Percentiles rank a stretch among this genome's conserved stretches.
Evolutionary conservation across 2,797 vertebrate genomes (phyloP).

Genomic region (Toxotes lorentzi): DNA sequence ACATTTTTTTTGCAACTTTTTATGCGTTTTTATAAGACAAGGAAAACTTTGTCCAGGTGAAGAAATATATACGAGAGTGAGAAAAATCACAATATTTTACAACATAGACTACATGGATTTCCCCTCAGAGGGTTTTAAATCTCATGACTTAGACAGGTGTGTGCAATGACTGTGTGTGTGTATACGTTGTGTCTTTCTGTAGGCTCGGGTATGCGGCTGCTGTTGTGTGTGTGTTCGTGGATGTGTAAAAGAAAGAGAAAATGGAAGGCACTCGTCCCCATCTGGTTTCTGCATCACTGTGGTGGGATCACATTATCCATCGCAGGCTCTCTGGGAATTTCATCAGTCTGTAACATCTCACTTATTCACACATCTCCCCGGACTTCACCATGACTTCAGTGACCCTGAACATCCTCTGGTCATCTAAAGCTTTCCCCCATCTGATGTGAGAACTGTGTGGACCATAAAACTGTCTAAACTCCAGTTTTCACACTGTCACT

Average conservation of each 20-base stretch:
- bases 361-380: conserved; percentile 81
- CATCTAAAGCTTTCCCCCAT: conserved; percentile 33
- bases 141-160: conserved; percentile 71
- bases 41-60: conserved; percentile 42
- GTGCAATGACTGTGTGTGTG: conserved; percentile 33
- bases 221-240: conserved; percentile 30
- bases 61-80: conserved; percentile 69
- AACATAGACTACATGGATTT: conserved; percentile 72
- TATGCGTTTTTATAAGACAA: conserved; percentile 48
- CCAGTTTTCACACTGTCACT: conserved; percentile 26
- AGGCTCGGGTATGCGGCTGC: conserved; percentile 33
- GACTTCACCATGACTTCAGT: conserved; percentile 34
- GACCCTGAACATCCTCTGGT: conserved; percentile 64
- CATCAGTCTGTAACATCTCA: conserved; percentile 86
- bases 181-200: conserved; percentile 52
- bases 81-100: conserved; percentile 76
- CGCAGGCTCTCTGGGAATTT: conserved; percentile 84
- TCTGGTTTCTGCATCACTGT: conserved; percentile 86
- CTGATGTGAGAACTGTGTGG: conserved; percentile 28
- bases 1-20: conserved; percentile 45
- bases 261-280: conserved; percentile 70
- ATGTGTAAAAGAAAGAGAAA: conserved; percentile 54
- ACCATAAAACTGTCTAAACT: conserved; percentile 42
- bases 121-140: conserved; percentile 70
- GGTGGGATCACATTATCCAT: conserved; percentile 78